Evolutionary conservation across 2,113 vertebrate species (phyloP), one percentile per base, ranked within the genome.

Genomic region (Otolemur garnettii): DNA sequence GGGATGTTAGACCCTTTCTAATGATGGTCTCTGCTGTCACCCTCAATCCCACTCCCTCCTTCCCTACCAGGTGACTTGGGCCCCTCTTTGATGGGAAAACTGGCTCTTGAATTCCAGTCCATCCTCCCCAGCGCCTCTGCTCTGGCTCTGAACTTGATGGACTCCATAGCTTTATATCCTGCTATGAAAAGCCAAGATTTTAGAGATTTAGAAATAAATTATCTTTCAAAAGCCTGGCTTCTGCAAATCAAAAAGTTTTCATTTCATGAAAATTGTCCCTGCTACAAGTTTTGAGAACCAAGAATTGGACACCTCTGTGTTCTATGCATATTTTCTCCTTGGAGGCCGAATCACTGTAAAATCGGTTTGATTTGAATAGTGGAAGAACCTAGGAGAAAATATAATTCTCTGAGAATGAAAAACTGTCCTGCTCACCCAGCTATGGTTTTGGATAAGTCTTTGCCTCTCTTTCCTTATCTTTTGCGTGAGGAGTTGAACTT

Each of bases 111-210:
- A 26, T 42, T 33, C 57, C 74, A 2, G 0, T 0, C 13, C 50
- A 14, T 26, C 57, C 62, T 66, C 30, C 71, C n/a, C 85, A 57
- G 0, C 2, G 5, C 53, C 26, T 15, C 60, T 5, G 28, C 77
- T 2, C 59, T 6, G 7, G 18, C 81, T 17, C 45, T 62, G 13
- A 84, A 90, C 62, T 87, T 84, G 59, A 87, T 77, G n/a, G 68
- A 77, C 94, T 78, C 45, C 62, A 18, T 38, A 4, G 8, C 30
- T 88, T 89, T 89, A 85, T 82, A 95, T 90, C 91, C 88, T 97
- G 55, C 93, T 81, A 53, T 84, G 83, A 93, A 95, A 97, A 90
- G 60, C 87, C 94, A 96, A 95, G 96, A 59, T 96, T 96, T 92
- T 74, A 92, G 87, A 95, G 90, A 92, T 95, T 92, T 69, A 62